These are phyloP conservation scores for Microplitis demolitor DNA, from an alignment of 1,140 invertebrate genomes.

Conservation along the genomic window DNA sequence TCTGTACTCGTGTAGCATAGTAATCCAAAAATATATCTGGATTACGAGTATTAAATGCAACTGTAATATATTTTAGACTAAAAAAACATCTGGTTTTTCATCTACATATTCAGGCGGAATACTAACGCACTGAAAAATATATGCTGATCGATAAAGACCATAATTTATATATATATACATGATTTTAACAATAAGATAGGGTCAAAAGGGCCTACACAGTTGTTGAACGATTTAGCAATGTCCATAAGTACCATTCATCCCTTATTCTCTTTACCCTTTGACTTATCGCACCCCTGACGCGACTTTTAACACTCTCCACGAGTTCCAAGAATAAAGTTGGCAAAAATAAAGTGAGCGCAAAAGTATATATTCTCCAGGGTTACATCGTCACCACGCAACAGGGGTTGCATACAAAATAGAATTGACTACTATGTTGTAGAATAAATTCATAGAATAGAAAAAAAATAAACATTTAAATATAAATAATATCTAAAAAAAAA, in stretches of 20 bases:
- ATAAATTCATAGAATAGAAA: conserved; percentile 7
- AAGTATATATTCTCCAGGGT: neutral
- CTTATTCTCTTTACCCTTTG: conserved; percentile 25
- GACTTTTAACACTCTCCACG: conserved; percentile 26
- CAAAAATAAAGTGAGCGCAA: conserved; percentile 12
- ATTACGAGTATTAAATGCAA: neutral
- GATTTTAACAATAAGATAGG: neutral
- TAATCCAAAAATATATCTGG: conserved; percentile 13
- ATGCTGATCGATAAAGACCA: conserved; percentile 37
- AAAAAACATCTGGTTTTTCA: neutral
- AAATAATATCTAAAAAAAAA: conserved; percentile 13
- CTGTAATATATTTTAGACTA: neutral
- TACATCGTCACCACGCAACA: neutral
- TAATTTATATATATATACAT: conserved; percentile 22
- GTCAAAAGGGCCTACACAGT: neutral
- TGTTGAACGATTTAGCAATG: conserved; percentile 21
- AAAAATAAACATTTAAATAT: conserved; percentile 7
- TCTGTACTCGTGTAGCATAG: neutral
- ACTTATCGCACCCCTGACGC: conserved; percentile 26
- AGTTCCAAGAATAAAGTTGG: conserved; percentile 5
- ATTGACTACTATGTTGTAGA: conserved; percentile 1
- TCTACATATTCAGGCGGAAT: neutral
- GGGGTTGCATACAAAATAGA: conserved; percentile 24
- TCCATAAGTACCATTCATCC: conserved; percentile 7
- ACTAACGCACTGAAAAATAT: conserved; percentile 32